These are phyloP conservation scores for Aleadryas rufinucha DNA, from an alignment of 2,113 vertebrate genomes.

Conservation along the genomic window DNA sequence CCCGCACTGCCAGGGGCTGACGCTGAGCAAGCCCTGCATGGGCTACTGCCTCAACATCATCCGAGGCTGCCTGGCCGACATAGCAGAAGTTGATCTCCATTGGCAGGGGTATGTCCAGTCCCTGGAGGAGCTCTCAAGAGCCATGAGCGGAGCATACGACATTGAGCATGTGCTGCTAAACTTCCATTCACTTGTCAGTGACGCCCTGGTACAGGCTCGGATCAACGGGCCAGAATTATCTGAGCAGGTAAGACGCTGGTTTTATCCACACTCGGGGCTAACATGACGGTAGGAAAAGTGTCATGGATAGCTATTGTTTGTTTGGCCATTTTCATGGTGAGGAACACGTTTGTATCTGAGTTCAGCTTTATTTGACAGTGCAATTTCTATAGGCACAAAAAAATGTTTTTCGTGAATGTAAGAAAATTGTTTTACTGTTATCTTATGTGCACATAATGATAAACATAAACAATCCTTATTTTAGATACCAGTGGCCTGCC, in stretches of 20 bases:
- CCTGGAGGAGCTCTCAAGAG: slow-evolving; percentile 78
- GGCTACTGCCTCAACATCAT: slow-evolving; percentile 89
- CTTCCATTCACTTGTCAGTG: slow-evolving; percentile 74
- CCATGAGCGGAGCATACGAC: slow-evolving; percentile 72
- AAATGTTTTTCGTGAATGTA: background rate
- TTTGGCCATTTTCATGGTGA: background rate
- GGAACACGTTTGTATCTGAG: background rate
- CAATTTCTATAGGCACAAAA: background rate
- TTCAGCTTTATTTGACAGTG: background rate
- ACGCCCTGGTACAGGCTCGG: slow-evolving; percentile 75
- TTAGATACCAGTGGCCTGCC: background rate
- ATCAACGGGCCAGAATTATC: slow-evolving; percentile 65
- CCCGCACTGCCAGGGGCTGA: slow-evolving; percentile 83
- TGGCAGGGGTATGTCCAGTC: slow-evolving; percentile 83
- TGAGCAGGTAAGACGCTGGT: slow-evolving; percentile 72
- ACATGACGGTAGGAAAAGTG: background rate
- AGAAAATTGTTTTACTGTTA: background rate
- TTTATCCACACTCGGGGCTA: background rate
- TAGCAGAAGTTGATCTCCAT: slow-evolving; percentile 83
- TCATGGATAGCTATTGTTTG: background rate
- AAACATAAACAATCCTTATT: background rate
- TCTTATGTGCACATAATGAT: background rate
- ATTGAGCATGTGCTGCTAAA: slow-evolving; percentile 81
- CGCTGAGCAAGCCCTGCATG: slow-evolving; percentile 81
- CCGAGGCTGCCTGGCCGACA: slow-evolving; percentile 82